A percentile compares a stretch with the other conserved stretches of the same genome.
These are phyloP conservation scores for Moxostoma hubbsi DNA, from an alignment of 2,797 vertebrate species.

Conservation along the genomic window DNA sequence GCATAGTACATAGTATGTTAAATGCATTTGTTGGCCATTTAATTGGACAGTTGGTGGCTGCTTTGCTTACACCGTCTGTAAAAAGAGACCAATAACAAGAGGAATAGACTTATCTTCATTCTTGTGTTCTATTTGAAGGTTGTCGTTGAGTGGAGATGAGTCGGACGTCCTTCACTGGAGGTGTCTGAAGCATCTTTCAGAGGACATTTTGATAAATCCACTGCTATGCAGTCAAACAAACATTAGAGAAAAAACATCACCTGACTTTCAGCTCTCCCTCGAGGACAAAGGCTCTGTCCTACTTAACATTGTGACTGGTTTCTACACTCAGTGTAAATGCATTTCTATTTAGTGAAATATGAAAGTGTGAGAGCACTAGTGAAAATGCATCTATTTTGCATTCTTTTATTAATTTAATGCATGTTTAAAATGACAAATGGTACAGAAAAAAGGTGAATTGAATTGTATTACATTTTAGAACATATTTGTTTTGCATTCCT, in stretches of 20 bases:
- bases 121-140: constrained; percentile 49
- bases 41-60: background rate
- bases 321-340: too few species aligned
- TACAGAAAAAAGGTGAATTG: too few species aligned
- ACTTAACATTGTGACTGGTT: background rate
- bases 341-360: too few species aligned
- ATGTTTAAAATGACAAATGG: too few species aligned
- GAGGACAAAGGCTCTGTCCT: background rate
- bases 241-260: background rate
- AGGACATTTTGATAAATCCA: constrained; percentile 49
- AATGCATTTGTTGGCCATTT: background rate
- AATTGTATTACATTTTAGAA: too few species aligned
- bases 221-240: constrained; percentile 11
- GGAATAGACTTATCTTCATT: constrained; percentile 11
- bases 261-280: background rate
- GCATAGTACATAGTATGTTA: too few species aligned
- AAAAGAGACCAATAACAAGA: background rate
- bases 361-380: too few species aligned
- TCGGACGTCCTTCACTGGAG: constrained; percentile 30
- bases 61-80: background rate
- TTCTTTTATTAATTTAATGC: too few species aligned
- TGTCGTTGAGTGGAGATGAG: constrained; percentile 48
- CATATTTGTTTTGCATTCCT: too few species aligned
- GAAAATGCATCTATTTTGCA: too few species aligned
- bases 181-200: constrained; percentile 47